Conservation (phyloP, 2,797 vertebrate species). For the Macrochelys suwanniensis region DNA sequence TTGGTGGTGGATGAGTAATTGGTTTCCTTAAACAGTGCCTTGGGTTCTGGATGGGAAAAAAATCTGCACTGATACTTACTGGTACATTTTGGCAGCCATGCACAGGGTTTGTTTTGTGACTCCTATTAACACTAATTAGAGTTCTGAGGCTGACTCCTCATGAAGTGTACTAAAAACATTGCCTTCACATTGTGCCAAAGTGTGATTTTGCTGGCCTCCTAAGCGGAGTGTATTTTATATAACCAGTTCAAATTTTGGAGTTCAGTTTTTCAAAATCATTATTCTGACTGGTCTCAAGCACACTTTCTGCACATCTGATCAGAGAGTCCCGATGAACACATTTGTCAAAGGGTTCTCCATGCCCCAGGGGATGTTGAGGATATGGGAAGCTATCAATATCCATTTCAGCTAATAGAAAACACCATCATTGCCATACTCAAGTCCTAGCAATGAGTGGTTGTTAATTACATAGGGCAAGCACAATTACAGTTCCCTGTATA, state of each 20-base stretch:
- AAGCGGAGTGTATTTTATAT: constrained; percentile 50
- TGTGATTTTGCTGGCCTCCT: constrained; percentile 36
- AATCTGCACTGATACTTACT: not conserved
- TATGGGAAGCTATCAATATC: constrained; percentile 48
- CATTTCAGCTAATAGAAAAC: constrained; percentile 51
- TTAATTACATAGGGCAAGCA: constrained; percentile 64
- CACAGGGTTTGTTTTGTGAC: not conserved
- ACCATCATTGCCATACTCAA: not conserved
- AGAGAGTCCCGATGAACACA: not conserved
- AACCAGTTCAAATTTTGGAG: constrained; percentile 34
- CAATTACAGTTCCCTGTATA: constrained; percentile 39
- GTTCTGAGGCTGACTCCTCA: not conserved
- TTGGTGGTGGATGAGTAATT: not conserved
- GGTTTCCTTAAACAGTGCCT: not conserved
- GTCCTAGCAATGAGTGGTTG: not conserved
- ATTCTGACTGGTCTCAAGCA: constrained; percentile 24
- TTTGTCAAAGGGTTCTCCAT: rapidly evolving
- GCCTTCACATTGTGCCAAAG: constrained; percentile 10
- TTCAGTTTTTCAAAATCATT: constrained; percentile 65
- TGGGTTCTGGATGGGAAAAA: constrained; percentile 4
- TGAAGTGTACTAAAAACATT: constrained; percentile 1
- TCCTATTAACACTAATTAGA: not conserved
- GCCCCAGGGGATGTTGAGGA: constrained; percentile 45
- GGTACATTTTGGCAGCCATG: not conserved
- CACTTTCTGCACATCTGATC: constrained; percentile 22